Conservation (phyloP, 2,888 invertebrate genomes). For the Heliconius erato region DNA sequence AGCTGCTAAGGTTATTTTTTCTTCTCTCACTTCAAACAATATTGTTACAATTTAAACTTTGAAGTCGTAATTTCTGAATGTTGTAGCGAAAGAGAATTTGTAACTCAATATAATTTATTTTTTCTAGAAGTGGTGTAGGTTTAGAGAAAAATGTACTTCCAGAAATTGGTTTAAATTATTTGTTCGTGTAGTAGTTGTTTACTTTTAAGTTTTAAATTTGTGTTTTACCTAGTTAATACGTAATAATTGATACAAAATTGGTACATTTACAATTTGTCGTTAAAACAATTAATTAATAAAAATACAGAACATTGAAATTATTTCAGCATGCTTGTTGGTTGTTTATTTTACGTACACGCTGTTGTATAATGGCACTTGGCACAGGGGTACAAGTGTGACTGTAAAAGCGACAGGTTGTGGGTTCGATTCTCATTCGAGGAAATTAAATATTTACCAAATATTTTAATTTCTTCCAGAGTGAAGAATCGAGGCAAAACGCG, state of each 20-base stretch:
- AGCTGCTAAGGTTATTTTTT: conserved; percentile 61
- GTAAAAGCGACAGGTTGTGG: no score
- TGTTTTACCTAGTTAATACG: not conserved
- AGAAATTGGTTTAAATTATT: not conserved
- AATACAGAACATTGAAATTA: not conserved
- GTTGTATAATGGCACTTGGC: not conserved
- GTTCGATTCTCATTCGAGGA: no score
- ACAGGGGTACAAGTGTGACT: no score
- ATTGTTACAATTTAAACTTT: conserved; percentile 69
- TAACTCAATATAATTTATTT: conserved; percentile 14
- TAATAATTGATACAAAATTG: no score
- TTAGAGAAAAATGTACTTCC: not conserved
- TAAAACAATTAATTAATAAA: not conserved
- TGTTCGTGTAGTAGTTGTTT: no score
- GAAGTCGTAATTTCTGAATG: conserved; percentile 57
- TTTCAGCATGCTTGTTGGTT: not conserved
- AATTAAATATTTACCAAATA: no score
- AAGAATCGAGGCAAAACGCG: no score
- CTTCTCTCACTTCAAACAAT: conserved; percentile 62
- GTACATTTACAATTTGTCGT: no score
- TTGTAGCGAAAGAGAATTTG: conserved; percentile 41
- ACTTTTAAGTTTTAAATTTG: not conserved
- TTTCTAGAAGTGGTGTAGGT: conserved; percentile 1
- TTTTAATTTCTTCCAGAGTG: no score
- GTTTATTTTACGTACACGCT: not conserved